A percentile compares a stretch with the other conserved stretches of the same genome.
These are phyloP conservation scores for Rhinopomastus cyanomelas DNA, from an alignment of 2,113 vertebrate genomes.

Conservation along the genomic window DNA sequence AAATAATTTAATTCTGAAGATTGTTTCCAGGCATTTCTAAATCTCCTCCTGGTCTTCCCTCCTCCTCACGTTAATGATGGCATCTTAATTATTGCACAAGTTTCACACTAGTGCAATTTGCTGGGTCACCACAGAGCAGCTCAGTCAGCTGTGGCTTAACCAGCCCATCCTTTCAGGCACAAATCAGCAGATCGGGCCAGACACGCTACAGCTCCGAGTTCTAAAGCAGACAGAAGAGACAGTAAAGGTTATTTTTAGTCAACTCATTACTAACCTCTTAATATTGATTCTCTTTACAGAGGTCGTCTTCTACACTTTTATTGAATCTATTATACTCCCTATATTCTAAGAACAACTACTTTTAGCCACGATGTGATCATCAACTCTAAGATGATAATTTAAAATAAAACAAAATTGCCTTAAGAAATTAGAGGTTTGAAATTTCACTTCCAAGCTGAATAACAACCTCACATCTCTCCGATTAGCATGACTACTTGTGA, in stretches of 20 bases:
- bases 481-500: not conserved
- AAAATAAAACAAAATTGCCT: not conserved
- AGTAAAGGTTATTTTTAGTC: not conserved
- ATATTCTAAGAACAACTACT: not conserved
- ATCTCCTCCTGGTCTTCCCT: not conserved
- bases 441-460: not conserved
- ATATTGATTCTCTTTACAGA: not conserved
- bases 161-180: not conserved
- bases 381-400: not conserved
- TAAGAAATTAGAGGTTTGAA: not conserved
- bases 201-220: not conserved
- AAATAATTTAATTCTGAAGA: slow-evolving; percentile 50
- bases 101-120: not conserved
- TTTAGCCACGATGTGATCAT: not conserved
- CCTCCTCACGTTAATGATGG: not conserved
- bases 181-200: not conserved
- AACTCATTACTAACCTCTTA: not conserved
- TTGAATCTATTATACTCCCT: not conserved
- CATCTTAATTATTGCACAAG: slow-evolving; percentile 30
- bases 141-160: not conserved
- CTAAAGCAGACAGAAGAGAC: not conserved
- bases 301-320: not conserved
- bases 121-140: not conserved
- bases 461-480: not conserved
- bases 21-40: slow-evolving; percentile 8